These are phyloP conservation scores for Chrysodeixis includens DNA, from an alignment of 2,888 invertebrate genomes.

Conservation along the genomic window DNA sequence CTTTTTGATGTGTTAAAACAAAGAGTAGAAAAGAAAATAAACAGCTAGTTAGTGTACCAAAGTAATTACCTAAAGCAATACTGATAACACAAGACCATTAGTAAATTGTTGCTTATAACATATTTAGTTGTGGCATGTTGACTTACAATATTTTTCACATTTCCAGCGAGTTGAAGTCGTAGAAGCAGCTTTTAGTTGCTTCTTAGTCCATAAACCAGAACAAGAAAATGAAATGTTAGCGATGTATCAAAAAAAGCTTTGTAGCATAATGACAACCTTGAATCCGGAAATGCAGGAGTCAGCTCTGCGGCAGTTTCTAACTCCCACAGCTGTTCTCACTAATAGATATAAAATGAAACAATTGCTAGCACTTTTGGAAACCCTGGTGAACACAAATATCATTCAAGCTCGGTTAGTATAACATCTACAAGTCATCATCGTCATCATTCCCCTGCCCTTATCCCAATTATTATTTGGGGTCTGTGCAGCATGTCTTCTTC, in stretches of 20 bases:
- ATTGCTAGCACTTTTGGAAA: constrained; percentile 93
- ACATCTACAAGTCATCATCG: background rate
- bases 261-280: constrained; percentile 90
- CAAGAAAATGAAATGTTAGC: constrained; percentile 92
- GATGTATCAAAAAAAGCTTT: constrained; percentile 92
- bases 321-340: constrained; percentile 92
- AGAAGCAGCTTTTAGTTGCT: constrained; percentile 97
- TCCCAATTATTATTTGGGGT: no score
- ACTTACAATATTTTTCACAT: constrained; percentile 15
- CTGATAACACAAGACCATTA: no score
- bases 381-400: constrained; percentile 92
- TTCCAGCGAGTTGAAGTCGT: constrained; percentile 94
- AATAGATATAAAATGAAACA: constrained; percentile 93
- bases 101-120: no score
- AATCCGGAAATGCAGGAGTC: constrained; percentile 93
- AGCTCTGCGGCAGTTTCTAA: constrained; percentile 93
- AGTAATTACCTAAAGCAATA: no score
- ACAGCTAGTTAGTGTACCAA: no score
- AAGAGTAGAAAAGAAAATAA: no score
- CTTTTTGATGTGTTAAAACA: no score
- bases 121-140: no score
- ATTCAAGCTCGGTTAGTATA: constrained; percentile 92
- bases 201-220: constrained; percentile 93
- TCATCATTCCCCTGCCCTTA: no score
- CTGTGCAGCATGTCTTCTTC: no score